Evolutionary conservation across 2,888 invertebrate genomes (phyloP), one percentile per base, ranked within the genome.

Genomic region (Coelogynopora nodosa): DNA sequence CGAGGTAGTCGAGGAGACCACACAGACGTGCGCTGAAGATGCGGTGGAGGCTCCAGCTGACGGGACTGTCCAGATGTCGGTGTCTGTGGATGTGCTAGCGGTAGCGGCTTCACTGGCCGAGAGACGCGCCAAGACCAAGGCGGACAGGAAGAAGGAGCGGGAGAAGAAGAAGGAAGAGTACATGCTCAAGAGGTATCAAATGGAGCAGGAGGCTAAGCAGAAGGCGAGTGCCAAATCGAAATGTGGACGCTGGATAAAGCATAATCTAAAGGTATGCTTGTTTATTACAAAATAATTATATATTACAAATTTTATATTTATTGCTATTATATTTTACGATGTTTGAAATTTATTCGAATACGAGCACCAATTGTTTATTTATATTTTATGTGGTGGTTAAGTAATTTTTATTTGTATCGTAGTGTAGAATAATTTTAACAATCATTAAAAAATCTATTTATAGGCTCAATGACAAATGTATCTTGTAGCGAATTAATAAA

Each of bases 251-350:
- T 87, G 87, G 87, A 87, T 87, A 0, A 87, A 87, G 31, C 67
- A 31, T 86, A 87, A 87, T 74, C 27, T 86, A 0, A 86, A 86
- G 29, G 85, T 85, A 23, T n/a, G 30, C 97, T 92, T 95, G 97
- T 90, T 97, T 97, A 91, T 97, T 97, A 92, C n/a, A n/a, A n/a
- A 96, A 97, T 91, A n/a, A n/a, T n/a, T n/a, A n/a, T n/a, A n/a
- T n/a, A n/a, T n/a, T n/a, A n/a, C n/a, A n/a, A n/a, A n/a, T n/a
- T n/a, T n/a, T n/a, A n/a, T n/a, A n/a, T n/a, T n/a, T n/a, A n/a
- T n/a, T n/a, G n/a, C n/a, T n/a, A n/a, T n/a, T n/a, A n/a, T n/a
- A n/a, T n/a, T n/a, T n/a, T n/a, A n/a, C n/a, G n/a, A n/a, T n/a
- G n/a, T n/a, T n/a, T n/a, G n/a, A n/a, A n/a, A n/a, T n/a, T n/a